phyloP scores from a whole-genome alignment of 2,888 invertebrate genomes.

The Abrostola triplasia region DNA sequence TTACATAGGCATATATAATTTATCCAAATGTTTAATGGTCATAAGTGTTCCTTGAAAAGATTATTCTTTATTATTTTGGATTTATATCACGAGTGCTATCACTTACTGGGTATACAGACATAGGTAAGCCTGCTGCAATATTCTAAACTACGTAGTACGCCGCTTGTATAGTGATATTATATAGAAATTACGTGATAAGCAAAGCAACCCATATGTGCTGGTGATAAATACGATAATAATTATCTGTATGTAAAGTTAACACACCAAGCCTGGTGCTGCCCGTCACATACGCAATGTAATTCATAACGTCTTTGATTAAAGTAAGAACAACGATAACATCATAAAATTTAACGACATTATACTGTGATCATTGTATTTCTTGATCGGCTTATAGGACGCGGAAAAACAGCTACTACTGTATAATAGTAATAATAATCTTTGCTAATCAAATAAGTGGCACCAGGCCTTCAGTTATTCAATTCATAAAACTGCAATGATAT shows the following conservation, averaged over 20 bases:
- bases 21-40: neutral
- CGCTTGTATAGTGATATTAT: slow-evolving; percentile 3
- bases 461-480: neutral
- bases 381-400: neutral
- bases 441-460: neutral
- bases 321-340: neutral
- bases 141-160: slow-evolving; percentile 15
- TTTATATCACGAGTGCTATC: slow-evolving; percentile 6
- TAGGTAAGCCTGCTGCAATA: neutral
- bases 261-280: slow-evolving; percentile 4
- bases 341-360: neutral
- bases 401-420: neutral
- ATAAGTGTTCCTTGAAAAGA: neutral
- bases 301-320: neutral
- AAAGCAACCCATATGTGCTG: slow-evolving; percentile 1
- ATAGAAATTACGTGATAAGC: slow-evolving; percentile 6
- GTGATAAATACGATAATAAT: slow-evolving; percentile 8
- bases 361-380: neutral
- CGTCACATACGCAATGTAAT: neutral
- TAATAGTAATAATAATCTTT: neutral
- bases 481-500: slow-evolving; percentile 6
- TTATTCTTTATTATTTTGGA: neutral
- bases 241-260: slow-evolving; percentile 1
- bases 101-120: neutral
- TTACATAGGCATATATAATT: neutral